Evolutionary conservation across 2,797 vertebrate genomes (phyloP), one percentile per base, ranked within the genome.

Genomic region (Eurystomus glaucurus): DNA sequence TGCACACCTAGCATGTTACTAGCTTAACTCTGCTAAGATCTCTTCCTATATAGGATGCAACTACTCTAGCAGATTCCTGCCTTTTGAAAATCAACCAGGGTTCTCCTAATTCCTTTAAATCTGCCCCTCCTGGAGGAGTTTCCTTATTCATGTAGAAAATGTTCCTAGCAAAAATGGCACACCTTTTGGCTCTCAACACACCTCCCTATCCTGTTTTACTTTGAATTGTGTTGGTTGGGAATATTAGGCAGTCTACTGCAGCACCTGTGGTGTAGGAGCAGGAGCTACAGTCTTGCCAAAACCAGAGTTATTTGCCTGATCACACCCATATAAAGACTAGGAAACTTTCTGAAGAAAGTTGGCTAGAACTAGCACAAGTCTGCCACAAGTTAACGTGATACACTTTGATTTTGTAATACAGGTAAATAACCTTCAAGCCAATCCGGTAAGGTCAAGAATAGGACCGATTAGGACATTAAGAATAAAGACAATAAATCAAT

Each of bases 401-500:
- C 31, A 19, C 19, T 78, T 77, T 55, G 48, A 29, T 88, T 81
- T 75, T 1, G 2, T 70, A 80, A 29, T 80, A 21, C 21, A 33
- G 14, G 4, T 37, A 69, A 79, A 35, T 58, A 77, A 71, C 11
- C 23, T 39, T 90, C 0, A 23, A 35, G 35, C 35, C 35, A 8
- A 71, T 92, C 28, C 50, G 50, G 14, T 66, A 70, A 71, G 37
- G 71, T 60, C 31, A 92, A 81, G 60, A 85, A 14, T 19, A 58
- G 21, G 76, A 75, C 29, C 82, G 87, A 79, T 87, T 84, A 85
- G 22, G n/a, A 45, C 19, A 23, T 85, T 62, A 90, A 89, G 55
- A 77, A 39, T 11, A 64, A 77, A 86, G 52, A 52, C n/a, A 82
- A 68, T 54, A 78, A 95, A 83, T 91, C 52, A 94, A 79, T 60